Evolutionary conservation across 2,888 invertebrate genomes (phyloP).

Genomic region (Aphidius colemani): DNA sequence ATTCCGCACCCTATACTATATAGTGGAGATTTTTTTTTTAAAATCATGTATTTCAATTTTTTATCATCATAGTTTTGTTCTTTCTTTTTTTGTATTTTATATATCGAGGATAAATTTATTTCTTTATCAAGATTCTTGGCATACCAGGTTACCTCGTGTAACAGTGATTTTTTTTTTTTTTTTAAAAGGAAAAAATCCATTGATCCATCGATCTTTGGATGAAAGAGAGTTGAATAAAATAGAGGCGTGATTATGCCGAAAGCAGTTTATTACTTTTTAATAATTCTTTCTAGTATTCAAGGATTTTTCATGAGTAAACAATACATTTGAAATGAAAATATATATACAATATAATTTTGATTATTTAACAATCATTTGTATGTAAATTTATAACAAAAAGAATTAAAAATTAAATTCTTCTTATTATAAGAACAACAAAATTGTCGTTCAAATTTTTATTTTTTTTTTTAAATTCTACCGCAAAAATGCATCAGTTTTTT

Average conservation of each 20-base stretch:
- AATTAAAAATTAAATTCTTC: no score
- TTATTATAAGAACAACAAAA: no score
- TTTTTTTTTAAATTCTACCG: no score
- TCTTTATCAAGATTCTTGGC: background rate
- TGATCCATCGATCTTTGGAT: constrained; percentile 16
- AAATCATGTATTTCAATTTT: background rate
- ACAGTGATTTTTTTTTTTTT: constrained; percentile 8
- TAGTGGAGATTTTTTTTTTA: background rate
- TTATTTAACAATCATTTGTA: no score
- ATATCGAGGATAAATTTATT: background rate
- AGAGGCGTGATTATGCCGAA: no score
- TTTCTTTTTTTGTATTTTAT: background rate
- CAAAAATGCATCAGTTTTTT: no score
- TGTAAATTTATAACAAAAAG: no score
- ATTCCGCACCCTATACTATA: constrained; percentile 20
- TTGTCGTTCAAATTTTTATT: no score
- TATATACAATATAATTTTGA: no score
- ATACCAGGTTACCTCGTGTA: constrained; percentile 11
- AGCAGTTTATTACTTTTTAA: no score
- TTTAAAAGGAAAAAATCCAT: constrained; percentile 22
- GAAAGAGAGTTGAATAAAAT: no score
- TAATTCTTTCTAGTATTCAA: background rate
- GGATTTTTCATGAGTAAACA: background rate
- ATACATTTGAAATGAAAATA: no score
- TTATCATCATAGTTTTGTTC: background rate